Base-by-base conservation (phyloP, 2,797 vertebrate species). In the Peromyscus attwateri region DNA sequence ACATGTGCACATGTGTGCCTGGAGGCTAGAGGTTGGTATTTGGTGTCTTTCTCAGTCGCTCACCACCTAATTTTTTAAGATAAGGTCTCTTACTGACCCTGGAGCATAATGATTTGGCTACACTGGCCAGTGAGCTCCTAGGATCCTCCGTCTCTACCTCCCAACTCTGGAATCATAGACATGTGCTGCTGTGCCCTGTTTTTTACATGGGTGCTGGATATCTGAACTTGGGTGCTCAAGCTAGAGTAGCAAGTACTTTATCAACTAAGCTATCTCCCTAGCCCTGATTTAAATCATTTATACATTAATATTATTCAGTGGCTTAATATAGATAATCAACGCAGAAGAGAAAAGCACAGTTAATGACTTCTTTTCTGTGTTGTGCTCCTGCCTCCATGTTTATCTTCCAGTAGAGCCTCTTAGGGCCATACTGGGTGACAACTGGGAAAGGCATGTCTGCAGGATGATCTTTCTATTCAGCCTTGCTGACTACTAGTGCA, bases 251-350 rank as follows among this genome's bases (percentile, higher is more conserved):
- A 55, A 71, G 49, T 37, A 71, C 66, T 27, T 71, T 55, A 19
- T 49, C 34, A 71, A 17, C 23, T 75, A 40, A 60, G 27, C 87
- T 16, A 75, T 57, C 16, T 43, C 11, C 5, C 37, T 46, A 60
- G 27, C 27, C 11, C 71, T 79, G 55, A 57, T 89, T 68, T 94
- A 84, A 97, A 40, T 76, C 31, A 77, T 79, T 90, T 96, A 52
- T 71, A 29, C 88, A 79, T 81, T 68, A 93, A 91, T 92, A 79
- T 92, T 55, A 84, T 71, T 89, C 66, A 60, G 79, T 85, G 60
- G 8, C 49, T 92, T 81, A 37, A 31, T 71, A 43, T 68, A n/a
- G 55, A 64, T 3, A 70, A 64, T 89, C 83, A 34, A 12, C 49
- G 7, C 66, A 71, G 8, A 71, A 46, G 31, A 82, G 82, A 70